Conservation (phyloP, 2,888 invertebrate genomes). For the Cenopis cana region DNA sequence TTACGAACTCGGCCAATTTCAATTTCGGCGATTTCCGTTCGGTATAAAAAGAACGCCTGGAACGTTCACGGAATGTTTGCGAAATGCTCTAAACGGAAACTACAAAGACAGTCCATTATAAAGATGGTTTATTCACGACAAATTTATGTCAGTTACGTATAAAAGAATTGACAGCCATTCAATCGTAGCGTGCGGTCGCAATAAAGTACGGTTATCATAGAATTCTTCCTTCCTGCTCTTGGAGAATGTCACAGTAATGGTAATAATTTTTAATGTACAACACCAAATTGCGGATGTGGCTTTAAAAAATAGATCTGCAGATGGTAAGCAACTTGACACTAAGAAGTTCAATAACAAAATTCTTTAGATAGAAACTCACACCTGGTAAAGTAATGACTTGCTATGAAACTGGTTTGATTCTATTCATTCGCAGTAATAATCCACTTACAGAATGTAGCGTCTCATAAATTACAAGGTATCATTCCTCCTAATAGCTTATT, state of each 20-base stretch:
- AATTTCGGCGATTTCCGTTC: constrained; percentile 78
- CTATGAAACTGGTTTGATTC: constrained; percentile 31
- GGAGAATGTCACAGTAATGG: constrained; percentile 75
- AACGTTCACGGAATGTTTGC: constrained; percentile 66
- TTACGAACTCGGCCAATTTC: constrained; percentile 70
- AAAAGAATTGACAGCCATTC: constrained; percentile 57
- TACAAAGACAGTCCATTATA: constrained; percentile 55
- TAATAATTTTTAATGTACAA: constrained; percentile 55
- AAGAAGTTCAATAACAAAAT: constrained; percentile 24
- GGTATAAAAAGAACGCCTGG: constrained; percentile 69
- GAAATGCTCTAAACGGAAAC: constrained; percentile 58
- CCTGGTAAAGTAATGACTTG: constrained; percentile 33
- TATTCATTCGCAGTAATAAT: constrained; percentile 29
- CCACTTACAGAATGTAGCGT: constrained; percentile 19
- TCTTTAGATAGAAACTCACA: constrained; percentile 24
- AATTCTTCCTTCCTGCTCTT: constrained; percentile 61
- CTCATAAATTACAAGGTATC: constrained; percentile 43
- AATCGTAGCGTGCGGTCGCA: constrained; percentile 60
- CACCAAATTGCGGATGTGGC: constrained; percentile 48
- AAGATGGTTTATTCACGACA: constrained; percentile 55
- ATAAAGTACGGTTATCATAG: constrained; percentile 58
- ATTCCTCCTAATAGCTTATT: constrained; percentile 39
- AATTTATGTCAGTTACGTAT: constrained; percentile 67
- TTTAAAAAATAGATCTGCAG: constrained; percentile 36
- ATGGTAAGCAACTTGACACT: constrained; percentile 30